Evolutionary conservation across 2,888 invertebrate genomes (phyloP).

Genomic region (Dione vanillae): DNA sequence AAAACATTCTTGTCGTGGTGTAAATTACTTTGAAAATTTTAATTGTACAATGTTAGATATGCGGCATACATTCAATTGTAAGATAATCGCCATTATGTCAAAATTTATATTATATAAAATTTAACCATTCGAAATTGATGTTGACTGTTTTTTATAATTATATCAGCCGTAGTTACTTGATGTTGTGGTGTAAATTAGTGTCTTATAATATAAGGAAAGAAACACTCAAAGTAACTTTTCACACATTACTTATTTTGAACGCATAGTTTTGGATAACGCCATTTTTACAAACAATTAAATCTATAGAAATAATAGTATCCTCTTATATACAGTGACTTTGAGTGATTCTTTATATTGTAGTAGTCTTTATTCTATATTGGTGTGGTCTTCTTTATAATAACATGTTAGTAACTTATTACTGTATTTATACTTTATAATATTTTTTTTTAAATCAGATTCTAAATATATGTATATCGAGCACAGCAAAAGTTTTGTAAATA

Average conservation of each 20-base stretch:
- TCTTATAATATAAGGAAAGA: conserved; percentile 78
- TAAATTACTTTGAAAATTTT: conserved; percentile 35
- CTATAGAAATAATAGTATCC: conserved; percentile 32
- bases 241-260: conserved; percentile 39
- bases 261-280: conserved; percentile 44
- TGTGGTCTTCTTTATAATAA: conserved; percentile 80
- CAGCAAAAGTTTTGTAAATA: conserved; percentile 76
- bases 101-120: conserved; percentile 76
- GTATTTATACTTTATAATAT: conserved; percentile 63
- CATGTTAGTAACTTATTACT: conserved; percentile 77
- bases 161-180: conserved; percentile 84
- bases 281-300: conserved; percentile 42
- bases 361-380: conserved; percentile 79
- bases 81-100: conserved; percentile 81
- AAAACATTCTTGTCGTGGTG: conserved; percentile 28
- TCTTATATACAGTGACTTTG: conserved; percentile 61
- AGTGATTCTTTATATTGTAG: conserved; percentile 79
- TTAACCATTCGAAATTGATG: conserved; percentile 83
- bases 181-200: conserved; percentile 85
- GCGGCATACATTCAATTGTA: conserved; percentile 65
- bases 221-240: conserved; percentile 65
- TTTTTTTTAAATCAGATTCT: conserved; percentile 70
- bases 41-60: conserved; percentile 36
- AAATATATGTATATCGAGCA: conserved; percentile 68
- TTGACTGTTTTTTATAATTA: conserved; percentile 85